A percentile compares a stretch with the other conserved stretches of the same genome.
Evolutionary conservation across 2,888 invertebrate genomes (phyloP).

Genomic region (Cantharis flavilabris): DNA sequence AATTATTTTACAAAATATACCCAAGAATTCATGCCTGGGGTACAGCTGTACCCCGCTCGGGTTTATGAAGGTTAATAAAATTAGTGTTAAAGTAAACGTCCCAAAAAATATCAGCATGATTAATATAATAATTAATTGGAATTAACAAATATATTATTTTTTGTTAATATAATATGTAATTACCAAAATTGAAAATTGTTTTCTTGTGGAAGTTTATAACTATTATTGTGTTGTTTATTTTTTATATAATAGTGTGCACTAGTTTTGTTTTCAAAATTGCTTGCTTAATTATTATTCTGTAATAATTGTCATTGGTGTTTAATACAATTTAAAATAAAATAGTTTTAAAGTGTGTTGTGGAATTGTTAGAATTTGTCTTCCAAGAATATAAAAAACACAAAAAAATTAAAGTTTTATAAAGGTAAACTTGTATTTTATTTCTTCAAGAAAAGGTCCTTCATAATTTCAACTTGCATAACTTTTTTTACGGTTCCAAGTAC

Average conservation of each 20-base stretch:
- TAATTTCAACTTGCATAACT: too few species aligned
- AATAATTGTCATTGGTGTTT: constrained; percentile 12
- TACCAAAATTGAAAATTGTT: neutral
- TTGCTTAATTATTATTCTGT: constrained; percentile 6
- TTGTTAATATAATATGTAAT: neutral
- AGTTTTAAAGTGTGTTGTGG: constrained; percentile 48
- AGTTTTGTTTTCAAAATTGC: constrained; percentile 2
- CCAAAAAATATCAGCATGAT: neutral
- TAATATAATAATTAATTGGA: neutral
- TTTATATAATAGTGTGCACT: neutral
- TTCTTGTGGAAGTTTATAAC: neutral
- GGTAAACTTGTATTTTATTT: neutral
- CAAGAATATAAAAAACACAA: constrained; percentile 49
- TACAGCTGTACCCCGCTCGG: too few species aligned
- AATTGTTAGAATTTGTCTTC: constrained; percentile 50
- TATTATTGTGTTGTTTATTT: neutral
- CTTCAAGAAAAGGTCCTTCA: neutral
- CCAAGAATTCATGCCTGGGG: too few species aligned
- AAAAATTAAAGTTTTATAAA: constrained; percentile 42
- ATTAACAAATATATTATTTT: neutral
- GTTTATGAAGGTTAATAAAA: too few species aligned
- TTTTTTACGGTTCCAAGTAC: too few species aligned
- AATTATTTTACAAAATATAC: too few species aligned
- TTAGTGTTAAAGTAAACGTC: neutral
- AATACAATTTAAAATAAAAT: constrained; percentile 37